phyloP scores from a whole-genome alignment of 2,113 vertebrate genomes.

The Noctilio leporinus region DNA sequence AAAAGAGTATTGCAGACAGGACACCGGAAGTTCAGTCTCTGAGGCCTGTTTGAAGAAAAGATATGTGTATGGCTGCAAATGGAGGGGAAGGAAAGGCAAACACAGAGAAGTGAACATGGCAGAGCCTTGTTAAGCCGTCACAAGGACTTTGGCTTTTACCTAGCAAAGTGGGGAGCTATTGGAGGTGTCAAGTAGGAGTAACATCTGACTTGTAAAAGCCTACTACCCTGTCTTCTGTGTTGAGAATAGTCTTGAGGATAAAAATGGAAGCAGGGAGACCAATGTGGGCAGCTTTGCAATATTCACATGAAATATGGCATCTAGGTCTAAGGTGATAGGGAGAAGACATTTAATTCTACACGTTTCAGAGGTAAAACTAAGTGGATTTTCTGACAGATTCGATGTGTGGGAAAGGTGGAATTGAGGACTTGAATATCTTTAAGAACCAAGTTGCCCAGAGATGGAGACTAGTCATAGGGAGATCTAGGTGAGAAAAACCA shows the following conservation, averaged over 20 bases:
- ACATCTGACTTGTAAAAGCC: neutral
- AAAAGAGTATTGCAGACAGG: neutral
- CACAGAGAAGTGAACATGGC: neutral
- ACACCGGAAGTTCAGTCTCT: neutral
- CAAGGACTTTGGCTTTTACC: neutral
- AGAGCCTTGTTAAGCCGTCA: neutral
- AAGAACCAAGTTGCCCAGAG: neutral
- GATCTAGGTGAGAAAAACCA: neutral
- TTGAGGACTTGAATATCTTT: neutral
- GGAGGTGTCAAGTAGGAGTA: neutral
- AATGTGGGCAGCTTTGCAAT: neutral
- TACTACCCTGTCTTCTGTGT: neutral
- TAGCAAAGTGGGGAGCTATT: neutral
- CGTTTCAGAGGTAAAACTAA: neutral
- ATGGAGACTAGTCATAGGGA: neutral
- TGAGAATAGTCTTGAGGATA: neutral
- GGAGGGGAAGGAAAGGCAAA: fast-evolving
- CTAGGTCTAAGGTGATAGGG: neutral
- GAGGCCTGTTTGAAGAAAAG: neutral
- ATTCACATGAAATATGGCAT: neutral
- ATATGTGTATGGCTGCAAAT: neutral
- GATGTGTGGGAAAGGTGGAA: neutral
- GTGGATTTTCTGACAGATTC: neutral
- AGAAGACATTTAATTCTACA: neutral
- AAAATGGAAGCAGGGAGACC: neutral